Evolutionary conservation across 2,797 vertebrate species (phyloP).

Genomic region (Antrozous pallidus): DNA sequence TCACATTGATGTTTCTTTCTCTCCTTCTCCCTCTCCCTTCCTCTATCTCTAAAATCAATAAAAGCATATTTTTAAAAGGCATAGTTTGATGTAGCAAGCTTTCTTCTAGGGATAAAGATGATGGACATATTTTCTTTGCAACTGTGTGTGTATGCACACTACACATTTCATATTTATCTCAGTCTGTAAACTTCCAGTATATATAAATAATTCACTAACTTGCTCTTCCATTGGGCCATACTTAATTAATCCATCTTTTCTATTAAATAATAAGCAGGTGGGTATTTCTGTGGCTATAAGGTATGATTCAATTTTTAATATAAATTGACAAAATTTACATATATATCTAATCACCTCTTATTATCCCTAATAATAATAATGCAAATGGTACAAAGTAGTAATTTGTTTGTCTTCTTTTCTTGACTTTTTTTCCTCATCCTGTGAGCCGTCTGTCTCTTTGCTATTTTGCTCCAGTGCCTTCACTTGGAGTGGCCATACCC

Average conservation of each 20-base stretch:
- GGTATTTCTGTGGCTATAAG: background rate
- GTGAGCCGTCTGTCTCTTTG: background rate
- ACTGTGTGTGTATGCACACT: constrained; percentile 6
- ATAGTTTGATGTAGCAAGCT: background rate
- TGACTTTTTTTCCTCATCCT: background rate
- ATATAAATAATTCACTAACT: constrained; percentile 25
- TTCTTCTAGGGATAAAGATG: background rate
- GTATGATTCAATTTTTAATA: constrained; percentile 41
- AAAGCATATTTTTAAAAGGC: background rate
- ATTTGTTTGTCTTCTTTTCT: constrained; percentile 17
- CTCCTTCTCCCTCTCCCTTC: background rate
- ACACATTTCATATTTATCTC: constrained; percentile 38
- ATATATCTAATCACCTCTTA: background rate
- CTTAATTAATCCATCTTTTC: constrained; percentile 17
- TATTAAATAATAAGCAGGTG: constrained; percentile 10
- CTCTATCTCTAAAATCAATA: background rate
- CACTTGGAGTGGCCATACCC: background rate
- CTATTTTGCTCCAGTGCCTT: background rate
- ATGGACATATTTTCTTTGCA: constrained; percentile 25
- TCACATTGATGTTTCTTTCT: background rate
- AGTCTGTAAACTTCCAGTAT: constrained; percentile 11
- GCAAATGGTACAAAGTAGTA: background rate
- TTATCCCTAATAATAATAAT: background rate
- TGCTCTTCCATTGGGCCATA: background rate
- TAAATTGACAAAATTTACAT: background rate